Evolutionary conservation across 2,888 invertebrate species (phyloP).

Genomic region (Perizoma flavofasciatum): DNA sequence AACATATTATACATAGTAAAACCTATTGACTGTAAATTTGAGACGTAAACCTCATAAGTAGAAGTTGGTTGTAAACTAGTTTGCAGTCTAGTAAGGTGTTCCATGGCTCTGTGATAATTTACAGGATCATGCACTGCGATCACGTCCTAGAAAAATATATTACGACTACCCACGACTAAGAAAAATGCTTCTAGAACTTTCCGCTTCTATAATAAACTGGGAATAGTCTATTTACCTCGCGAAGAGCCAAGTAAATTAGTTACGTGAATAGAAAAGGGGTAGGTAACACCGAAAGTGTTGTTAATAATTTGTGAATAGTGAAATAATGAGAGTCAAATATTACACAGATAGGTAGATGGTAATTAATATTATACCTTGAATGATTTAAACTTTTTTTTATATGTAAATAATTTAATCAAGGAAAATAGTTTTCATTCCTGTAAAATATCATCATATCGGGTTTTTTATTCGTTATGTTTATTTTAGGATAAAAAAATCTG

Average conservation of each 20-base stretch:
- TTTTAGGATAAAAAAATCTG: too few species aligned
- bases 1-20: too few species aligned
- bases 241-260: conserved; percentile 29
- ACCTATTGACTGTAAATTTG: too few species aligned
- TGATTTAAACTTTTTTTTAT: too few species aligned
- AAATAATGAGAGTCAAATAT: neutral
- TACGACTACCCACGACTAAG: conserved; percentile 40
- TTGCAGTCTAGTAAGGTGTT: conserved; percentile 25
- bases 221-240: conserved; percentile 33
- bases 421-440: too few species aligned
- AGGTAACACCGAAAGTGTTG: conserved; percentile 1
- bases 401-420: too few species aligned
- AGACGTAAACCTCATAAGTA: neutral
- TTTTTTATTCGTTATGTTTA: too few species aligned
- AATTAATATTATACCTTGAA: too few species aligned
- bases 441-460: too few species aligned
- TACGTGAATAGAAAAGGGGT: conserved; percentile 27
- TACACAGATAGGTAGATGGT: neutral
- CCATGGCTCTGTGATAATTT: conserved; percentile 40
- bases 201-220: conserved; percentile 47
- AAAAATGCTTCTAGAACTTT: conserved; percentile 50
- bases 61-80: conserved; percentile 11
- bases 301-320: conserved; percentile 5
- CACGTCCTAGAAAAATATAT: conserved; percentile 60
- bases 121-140: conserved; percentile 47